phyloP scores from a whole-genome alignment of 2,888 invertebrate species.

The Mimas tiliae region DNA sequence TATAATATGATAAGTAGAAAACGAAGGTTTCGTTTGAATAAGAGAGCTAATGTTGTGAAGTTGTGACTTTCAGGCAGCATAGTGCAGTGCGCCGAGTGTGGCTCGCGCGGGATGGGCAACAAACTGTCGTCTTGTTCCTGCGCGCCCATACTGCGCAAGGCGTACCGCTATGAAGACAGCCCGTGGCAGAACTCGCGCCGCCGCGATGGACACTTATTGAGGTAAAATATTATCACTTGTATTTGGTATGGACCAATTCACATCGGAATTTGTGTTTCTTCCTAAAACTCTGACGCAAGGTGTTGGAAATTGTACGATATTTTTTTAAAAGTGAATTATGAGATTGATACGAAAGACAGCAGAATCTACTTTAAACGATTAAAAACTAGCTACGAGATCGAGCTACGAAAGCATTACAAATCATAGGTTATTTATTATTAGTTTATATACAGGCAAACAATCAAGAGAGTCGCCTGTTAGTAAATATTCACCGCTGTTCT shows the following conservation, averaged over 20 bases:
- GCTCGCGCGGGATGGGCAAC: slow-evolving; percentile 95
- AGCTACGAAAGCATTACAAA: too few species aligned
- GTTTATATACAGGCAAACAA: too few species aligned
- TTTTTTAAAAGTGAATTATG: too few species aligned
- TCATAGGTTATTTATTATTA: too few species aligned
- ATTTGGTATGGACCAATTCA: neutral
- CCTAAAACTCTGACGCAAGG: neutral
- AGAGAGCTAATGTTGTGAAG: neutral
- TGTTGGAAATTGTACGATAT: too few species aligned
- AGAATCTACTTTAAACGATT: too few species aligned
- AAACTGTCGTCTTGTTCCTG: slow-evolving; percentile 98
- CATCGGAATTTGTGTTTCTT: neutral
- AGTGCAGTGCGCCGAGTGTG: slow-evolving; percentile 84
- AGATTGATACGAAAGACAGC: too few species aligned
- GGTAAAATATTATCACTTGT: slow-evolving; percentile 78
- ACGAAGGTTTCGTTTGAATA: too few species aligned
- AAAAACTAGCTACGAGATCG: too few species aligned
- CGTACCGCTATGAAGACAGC: slow-evolving; percentile 97
- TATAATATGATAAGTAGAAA: too few species aligned
- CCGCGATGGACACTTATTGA: slow-evolving; percentile 94
- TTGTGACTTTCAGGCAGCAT: slow-evolving; percentile 74
- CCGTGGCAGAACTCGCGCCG: slow-evolving; percentile 96
- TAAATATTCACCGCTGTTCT: too few species aligned
- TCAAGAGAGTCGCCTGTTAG: too few species aligned
- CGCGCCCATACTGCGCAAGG: slow-evolving; percentile 97